phyloP scores from a whole-genome alignment of 2,113 vertebrate species.

The Petroica traversi region DNA sequence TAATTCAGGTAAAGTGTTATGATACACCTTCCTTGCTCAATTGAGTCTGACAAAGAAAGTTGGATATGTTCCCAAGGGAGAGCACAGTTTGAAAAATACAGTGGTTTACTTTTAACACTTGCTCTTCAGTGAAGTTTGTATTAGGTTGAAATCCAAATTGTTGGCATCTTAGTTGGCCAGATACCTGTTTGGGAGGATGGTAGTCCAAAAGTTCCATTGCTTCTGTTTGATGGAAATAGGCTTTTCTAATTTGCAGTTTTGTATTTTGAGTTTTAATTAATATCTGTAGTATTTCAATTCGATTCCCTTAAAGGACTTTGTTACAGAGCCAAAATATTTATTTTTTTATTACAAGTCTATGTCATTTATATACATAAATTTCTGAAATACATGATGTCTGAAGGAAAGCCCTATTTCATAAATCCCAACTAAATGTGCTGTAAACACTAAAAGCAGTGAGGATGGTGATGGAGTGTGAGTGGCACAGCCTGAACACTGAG shows the following conservation, averaged over 20 bases:
- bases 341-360: neutral
- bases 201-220: neutral
- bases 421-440: neutral
- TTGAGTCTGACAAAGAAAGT: neutral
- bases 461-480: neutral
- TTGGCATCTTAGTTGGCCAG: neutral
- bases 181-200: neutral
- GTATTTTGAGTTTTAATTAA: neutral
- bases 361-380: neutral
- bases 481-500: constrained; percentile 17
- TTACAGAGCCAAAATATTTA: neutral
- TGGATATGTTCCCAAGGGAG: neutral
- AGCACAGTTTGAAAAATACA: neutral
- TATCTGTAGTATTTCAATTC: neutral
- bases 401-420: neutral
- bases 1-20: neutral
- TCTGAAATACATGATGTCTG: neutral
- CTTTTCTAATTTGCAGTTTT: neutral
- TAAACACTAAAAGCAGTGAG: neutral
- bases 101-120: neutral
- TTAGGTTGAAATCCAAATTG: neutral
- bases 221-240: neutral
- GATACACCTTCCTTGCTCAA: neutral
- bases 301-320: neutral
- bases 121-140: neutral